These are phyloP conservation scores for Limenitis camilla DNA, from an alignment of 2,888 invertebrate species.

Conservation along the genomic window DNA sequence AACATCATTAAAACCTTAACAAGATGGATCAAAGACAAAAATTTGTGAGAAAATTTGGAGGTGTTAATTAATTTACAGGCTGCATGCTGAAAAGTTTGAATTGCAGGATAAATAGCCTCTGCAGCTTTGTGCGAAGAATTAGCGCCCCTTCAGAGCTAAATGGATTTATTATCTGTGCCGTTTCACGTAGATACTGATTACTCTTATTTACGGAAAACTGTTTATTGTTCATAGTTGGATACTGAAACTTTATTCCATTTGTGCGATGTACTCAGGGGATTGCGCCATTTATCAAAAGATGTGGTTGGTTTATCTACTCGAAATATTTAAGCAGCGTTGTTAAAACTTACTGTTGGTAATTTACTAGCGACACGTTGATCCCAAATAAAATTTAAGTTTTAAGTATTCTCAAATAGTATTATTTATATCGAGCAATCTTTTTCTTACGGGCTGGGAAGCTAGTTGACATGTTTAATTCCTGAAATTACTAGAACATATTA, in stretches of 20 bases:
- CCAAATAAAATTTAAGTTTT: too few species aligned
- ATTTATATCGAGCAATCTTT: too few species aligned
- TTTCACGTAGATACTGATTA: conserved; percentile 60
- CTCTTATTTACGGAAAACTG: conserved; percentile 54
- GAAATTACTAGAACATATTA: too few species aligned
- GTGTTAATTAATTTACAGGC: conserved; percentile 50
- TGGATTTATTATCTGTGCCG: conserved; percentile 62
- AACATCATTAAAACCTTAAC: too few species aligned
- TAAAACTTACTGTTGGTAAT: not conserved
- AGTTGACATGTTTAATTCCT: too few species aligned
- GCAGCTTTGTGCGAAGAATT: conserved; percentile 60
- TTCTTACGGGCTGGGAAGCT: too few species aligned
- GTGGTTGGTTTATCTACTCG: not conserved
- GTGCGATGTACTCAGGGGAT: conserved; percentile 7
- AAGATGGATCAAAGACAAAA: too few species aligned
- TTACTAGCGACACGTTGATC: not conserved
- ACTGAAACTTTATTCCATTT: conserved; percentile 30
- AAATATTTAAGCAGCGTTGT: not conserved
- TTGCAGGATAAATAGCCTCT: conserved; percentile 44
- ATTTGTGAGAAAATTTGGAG: conserved; percentile 33
- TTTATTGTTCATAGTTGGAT: conserved; percentile 53
- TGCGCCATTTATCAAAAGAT: conserved; percentile 16
- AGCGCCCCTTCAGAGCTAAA: conserved; percentile 59
- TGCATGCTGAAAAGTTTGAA: conserved; percentile 58
- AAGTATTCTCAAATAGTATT: too few species aligned